These are phyloP conservation scores for Microtus californicus DNA, from an alignment of 2,797 vertebrate genomes.

Conservation along the genomic window DNA sequence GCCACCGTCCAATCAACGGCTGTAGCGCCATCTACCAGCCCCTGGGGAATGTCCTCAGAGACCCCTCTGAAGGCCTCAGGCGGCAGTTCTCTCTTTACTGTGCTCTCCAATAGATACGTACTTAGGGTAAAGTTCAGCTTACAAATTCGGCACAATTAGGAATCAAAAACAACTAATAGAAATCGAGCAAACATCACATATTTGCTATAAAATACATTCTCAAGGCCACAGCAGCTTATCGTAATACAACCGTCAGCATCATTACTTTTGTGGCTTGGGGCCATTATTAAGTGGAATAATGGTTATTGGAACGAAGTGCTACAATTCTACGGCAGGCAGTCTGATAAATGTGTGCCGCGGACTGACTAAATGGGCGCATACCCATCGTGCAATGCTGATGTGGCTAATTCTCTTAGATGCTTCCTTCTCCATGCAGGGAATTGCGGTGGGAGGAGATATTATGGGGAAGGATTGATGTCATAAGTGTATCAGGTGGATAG, in stretches of 20 bases:
- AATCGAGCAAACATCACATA: not conserved
- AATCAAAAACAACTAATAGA: not conserved
- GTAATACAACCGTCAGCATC: not conserved
- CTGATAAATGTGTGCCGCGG: not conserved
- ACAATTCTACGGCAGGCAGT: too few species aligned
- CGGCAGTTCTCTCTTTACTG: not conserved
- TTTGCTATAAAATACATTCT: not conserved
- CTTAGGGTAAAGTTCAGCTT: not conserved
- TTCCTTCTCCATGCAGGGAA: not conserved
- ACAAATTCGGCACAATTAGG: not conserved
- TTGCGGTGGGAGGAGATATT: not conserved
- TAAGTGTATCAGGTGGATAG: not conserved
- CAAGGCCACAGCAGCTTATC: not conserved
- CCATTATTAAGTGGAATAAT: not conserved
- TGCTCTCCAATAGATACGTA: not conserved
- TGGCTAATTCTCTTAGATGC: not conserved
- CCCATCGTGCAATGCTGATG: accelerated
- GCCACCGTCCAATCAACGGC: too few species aligned
- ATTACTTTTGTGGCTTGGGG: not conserved
- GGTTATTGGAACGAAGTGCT: not conserved
- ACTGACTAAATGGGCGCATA: not conserved
- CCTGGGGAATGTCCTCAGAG: not conserved
- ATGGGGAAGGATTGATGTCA: not conserved
- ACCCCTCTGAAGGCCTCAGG: not conserved
- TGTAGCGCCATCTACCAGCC: not conserved